phyloP scores from a whole-genome alignment of 2,797 vertebrate species.

The Sardinella longiceps region DNA sequence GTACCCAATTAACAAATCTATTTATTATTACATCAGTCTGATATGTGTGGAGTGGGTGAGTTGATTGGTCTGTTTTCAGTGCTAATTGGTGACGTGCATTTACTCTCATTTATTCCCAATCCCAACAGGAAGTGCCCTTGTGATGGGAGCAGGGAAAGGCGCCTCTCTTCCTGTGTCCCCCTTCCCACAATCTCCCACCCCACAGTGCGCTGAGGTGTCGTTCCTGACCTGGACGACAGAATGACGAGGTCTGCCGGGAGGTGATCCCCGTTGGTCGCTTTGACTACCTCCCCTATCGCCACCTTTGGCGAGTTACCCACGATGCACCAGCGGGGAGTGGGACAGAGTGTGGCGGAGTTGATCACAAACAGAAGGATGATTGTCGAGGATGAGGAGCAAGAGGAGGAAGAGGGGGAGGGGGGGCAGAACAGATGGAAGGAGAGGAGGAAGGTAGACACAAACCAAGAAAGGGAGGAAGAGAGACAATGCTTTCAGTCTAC shows the following conservation, averaged over 20 bases:
- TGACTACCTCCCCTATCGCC: conserved; percentile 98
- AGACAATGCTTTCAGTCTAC: conserved; percentile 71
- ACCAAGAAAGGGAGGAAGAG: conserved; percentile 69
- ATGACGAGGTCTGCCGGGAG: conserved; percentile 99
- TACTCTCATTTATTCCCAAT: background rate
- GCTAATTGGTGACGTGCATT: background rate
- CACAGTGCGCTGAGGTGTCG: conserved; percentile 25
- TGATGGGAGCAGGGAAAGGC: background rate
- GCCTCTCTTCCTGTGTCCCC: conserved; percentile 18
- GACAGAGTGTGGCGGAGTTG: conserved; percentile 62
- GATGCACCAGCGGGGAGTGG: conserved; percentile 77
- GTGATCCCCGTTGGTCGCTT: conserved; percentile 98
- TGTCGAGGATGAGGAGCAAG: conserved; percentile 65
- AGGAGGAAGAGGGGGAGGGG: conserved; percentile 48
- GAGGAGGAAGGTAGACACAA: conserved; percentile 26
- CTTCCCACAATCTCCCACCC: conserved; percentile 18
- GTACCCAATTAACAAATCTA: background rate
- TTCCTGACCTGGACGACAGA: conserved; percentile 98
- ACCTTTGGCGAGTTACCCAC: conserved; percentile 79
- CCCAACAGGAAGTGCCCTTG: background rate
- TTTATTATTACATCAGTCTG: background rate
- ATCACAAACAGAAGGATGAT: conserved; percentile 72
- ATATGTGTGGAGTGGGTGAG: background rate
- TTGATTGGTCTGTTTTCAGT: background rate
- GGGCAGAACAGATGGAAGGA: conserved; percentile 67